Conservation (phyloP, 2,113 vertebrate genomes). For the Perca flavescens region DNA sequence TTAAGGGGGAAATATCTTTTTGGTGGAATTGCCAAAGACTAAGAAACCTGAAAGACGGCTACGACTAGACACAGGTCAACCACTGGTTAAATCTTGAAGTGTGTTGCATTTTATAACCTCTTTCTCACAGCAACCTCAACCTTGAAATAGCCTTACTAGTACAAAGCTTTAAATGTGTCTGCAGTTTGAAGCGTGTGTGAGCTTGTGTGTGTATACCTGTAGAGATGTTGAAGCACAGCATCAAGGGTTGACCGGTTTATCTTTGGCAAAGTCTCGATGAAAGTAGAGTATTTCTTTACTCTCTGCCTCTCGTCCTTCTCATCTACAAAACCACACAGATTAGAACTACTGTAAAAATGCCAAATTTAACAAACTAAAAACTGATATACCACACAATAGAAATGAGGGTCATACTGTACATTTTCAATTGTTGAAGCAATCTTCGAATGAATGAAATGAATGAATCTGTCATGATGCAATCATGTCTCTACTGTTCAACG, state of each 20-base stretch:
- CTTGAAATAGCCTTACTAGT: background rate
- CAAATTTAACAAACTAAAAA: background rate
- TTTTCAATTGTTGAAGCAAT: background rate
- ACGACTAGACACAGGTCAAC: no score
- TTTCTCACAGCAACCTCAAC: background rate
- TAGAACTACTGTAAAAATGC: background rate
- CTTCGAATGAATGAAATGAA: no score
- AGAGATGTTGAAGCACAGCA: constrained; percentile 94
- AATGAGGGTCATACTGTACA: background rate
- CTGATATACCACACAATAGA: background rate
- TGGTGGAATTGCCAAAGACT: no score
- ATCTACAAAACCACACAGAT: constrained; percentile 80
- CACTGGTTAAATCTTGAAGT: no score
- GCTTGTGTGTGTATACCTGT: constrained; percentile 85
- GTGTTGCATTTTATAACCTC: no score
- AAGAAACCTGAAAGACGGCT: no score
- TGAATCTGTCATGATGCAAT: background rate
- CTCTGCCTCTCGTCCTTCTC: constrained; percentile 87
- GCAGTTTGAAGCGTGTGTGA: background rate
- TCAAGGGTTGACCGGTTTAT: constrained; percentile 91
- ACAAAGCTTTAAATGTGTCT: constrained; percentile 14
- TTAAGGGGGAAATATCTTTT: no score
- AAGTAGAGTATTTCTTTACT: constrained; percentile 90
- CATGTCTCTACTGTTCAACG: background rate
- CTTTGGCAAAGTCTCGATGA: constrained; percentile 90